Evolutionary conservation across 2,888 invertebrate species (phyloP).

Genomic region (Phyto melanocephala): DNA sequence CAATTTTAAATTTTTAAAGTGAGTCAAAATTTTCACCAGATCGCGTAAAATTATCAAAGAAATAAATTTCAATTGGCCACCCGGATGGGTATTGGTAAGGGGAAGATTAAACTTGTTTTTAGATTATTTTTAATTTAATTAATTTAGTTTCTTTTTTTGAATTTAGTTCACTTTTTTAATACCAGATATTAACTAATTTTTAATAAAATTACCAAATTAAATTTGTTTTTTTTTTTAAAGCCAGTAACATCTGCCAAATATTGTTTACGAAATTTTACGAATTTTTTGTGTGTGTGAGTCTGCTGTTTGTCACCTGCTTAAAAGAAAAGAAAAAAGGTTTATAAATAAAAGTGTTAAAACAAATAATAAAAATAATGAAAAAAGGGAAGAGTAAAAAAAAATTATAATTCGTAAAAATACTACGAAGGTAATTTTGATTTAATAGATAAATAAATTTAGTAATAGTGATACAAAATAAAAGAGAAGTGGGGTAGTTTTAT

Average conservation of each 20-base stretch:
- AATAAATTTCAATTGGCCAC: too few relatives aligned
- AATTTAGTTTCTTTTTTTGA: too few relatives aligned
- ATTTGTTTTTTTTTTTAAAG: background rate
- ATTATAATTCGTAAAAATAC: too few relatives aligned
- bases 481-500: too few relatives aligned
- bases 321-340: slow-evolving; percentile 43
- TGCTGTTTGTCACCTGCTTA: slow-evolving; percentile 17
- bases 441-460: too few relatives aligned
- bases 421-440: too few relatives aligned
- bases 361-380: background rate
- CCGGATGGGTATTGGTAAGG: too few relatives aligned
- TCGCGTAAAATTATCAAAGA: too few relatives aligned
- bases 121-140: background rate
- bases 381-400: background rate
- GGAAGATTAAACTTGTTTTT: background rate
- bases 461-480: too few relatives aligned
- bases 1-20: too few relatives aligned
- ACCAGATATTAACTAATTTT: background rate
- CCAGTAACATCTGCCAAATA: slow-evolving; percentile 40
- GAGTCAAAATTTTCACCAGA: too few relatives aligned
- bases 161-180: background rate
- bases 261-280: background rate
- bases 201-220: slow-evolving; percentile 25
- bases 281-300: background rate
- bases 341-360: background rate